Percentiles rank a stretch among this genome's conserved stretches.
Evolutionary conservation across 2,797 vertebrate genomes (phyloP).

Genomic region (Poecile montanus): DNA sequence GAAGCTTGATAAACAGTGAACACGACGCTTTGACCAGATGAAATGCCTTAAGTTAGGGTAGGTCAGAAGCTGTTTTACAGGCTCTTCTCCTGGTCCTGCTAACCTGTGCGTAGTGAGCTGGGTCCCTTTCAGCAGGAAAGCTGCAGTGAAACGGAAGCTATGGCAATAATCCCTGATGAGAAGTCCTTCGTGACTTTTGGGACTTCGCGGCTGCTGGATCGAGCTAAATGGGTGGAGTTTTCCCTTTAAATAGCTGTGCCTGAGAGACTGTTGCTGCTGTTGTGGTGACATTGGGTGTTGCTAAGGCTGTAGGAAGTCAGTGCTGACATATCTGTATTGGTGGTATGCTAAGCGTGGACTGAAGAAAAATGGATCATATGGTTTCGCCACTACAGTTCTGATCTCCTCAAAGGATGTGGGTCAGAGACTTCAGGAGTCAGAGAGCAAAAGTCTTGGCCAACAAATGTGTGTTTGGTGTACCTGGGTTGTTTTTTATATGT

Average conservation of each 20-base stretch:
- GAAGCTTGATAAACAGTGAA: not conserved
- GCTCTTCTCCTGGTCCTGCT: not conserved
- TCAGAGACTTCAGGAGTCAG: not conserved
- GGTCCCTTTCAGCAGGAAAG: not conserved
- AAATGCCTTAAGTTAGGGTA: not conserved
- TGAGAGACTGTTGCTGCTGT: not conserved
- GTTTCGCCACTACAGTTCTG: not conserved
- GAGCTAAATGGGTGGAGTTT: conserved; percentile 31
- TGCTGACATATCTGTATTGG: not conserved
- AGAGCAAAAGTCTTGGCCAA: not conserved
- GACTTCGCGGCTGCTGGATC: fast-evolving
- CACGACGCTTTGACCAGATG: fast-evolving
- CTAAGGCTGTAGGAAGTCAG: conserved; percentile 2
- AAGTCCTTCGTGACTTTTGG: not conserved
- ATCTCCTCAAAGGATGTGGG: not conserved
- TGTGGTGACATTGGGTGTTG: not conserved
- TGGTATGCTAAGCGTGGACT: not conserved
- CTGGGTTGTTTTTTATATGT: fast-evolving
- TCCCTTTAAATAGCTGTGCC: conserved; percentile 23
- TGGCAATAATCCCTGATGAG: not conserved
- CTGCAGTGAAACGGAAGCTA: not conserved
- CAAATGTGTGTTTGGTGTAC: not conserved
- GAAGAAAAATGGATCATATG: fast-evolving
- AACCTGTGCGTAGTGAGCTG: not conserved
- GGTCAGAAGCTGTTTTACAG: not conserved